Base-by-base conservation (phyloP, 2,888 invertebrate species). In the Apotomis turbidana region DNA sequence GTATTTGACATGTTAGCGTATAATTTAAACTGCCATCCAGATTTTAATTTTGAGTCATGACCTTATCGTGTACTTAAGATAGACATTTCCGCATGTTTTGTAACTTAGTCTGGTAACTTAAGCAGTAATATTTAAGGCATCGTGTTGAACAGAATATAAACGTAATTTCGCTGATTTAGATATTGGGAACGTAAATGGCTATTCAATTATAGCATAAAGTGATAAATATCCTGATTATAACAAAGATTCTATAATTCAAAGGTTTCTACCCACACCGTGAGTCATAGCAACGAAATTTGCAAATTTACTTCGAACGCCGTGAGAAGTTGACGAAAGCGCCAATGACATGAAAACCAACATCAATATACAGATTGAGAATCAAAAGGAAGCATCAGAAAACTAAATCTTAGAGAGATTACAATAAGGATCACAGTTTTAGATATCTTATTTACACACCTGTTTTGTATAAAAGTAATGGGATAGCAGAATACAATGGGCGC, bases 161-260 rank as follows among this genome's bases (percentile, higher is more conserved):
- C 8, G n/a, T 9, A 1, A 59, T 27, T 66, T 68, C 10, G 36
- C 51, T 41, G 13, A 58, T 63, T 51, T 36, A 49, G 27, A 55
- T 36, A 2, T 15, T 49, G 10, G 64, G 4, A 61, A 52, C 66
- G 12, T 61, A 64, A 70, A 78, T 77, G 74, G 80, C 79, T 77
- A 83, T 81, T 81, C 78, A 85, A 85, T 87, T 82, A 81, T 80
- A 81, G 75, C 79, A 77, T 78, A 76, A 74, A 84, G 82, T 81
- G 81, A 87, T 87, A 87, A 86, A 87, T 88, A 83, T 78, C 75
- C 74, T 78, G 85, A 84, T 86, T 84, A 79, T 78, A 84, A 83
- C 82, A 80, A 79, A 80, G 80, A 79, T 77, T 78, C 77, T 78
- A 78, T 82, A 79, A 78, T 79, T 80, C 71, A 62, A 66, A 79